These are phyloP conservation scores for Leptinotarsa peninsularis DNA, from an alignment of 2,888 invertebrate species.

Conservation along the genomic window DNA sequence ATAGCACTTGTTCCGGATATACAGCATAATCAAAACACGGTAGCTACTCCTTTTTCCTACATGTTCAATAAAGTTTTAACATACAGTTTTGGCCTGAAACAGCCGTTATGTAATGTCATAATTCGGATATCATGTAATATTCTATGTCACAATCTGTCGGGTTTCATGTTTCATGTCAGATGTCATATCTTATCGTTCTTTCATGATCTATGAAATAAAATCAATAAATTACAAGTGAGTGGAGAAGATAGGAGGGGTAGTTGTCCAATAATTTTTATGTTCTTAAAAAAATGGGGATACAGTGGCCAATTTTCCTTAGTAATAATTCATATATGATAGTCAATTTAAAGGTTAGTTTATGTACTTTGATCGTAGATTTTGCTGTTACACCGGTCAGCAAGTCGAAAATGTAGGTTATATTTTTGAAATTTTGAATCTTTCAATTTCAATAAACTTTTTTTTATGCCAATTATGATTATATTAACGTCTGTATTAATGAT, in stretches of 20 bases:
- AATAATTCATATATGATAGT: conserved; percentile 12
- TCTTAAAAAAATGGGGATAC: conserved; percentile 18
- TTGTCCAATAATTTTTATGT: conserved; percentile 7
- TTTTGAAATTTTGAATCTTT: neutral
- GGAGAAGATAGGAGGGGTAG: neutral
- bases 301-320: neutral
- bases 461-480: no score
- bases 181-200: neutral
- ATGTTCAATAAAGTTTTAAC: no score
- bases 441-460: neutral
- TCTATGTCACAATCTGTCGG: no score
- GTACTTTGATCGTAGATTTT: neutral
- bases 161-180: no score
- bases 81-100: no score
- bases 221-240: conserved; percentile 3
- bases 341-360: conserved; percentile 1
- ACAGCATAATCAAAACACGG: no score
- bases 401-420: conserved; percentile 10
- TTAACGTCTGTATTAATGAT: no score
- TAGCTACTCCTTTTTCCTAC: no score
- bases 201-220: neutral
- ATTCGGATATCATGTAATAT: no score
- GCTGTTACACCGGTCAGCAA: neutral
- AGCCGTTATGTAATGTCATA: no score
- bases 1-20: no score